These are phyloP conservation scores for Tetranychus piercei DNA, from an alignment of 2,888 invertebrate genomes.

Conservation along the genomic window DNA sequence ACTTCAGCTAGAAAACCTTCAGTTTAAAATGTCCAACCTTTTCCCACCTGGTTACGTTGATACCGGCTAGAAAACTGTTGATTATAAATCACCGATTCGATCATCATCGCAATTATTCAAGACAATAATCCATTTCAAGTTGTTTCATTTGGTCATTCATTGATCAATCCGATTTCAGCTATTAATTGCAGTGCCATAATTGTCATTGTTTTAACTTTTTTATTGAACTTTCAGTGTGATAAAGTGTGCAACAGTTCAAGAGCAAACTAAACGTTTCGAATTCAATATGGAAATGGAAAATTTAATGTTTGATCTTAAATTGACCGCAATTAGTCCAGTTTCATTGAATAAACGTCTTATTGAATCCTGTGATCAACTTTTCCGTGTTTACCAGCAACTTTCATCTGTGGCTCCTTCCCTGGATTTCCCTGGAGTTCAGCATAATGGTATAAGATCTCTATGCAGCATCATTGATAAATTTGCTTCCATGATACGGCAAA, in stretches of 20 bases:
- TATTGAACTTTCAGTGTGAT: neutral
- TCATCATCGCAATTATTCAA: neutral
- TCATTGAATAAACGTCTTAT: neutral
- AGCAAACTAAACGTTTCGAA: neutral
- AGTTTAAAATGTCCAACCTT: neutral
- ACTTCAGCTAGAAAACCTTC: neutral
- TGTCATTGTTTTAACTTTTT: neutral
- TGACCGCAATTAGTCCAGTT: neutral
- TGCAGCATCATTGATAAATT: neutral
- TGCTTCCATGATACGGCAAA: neutral
- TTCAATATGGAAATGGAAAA: conserved; percentile 5
- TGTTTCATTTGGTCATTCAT: no score
- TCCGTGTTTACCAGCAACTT: neutral
- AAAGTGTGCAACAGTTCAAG: neutral
- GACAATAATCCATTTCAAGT: no score
- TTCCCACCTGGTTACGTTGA: neutral
- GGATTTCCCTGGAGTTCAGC: neutral
- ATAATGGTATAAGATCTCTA: neutral
- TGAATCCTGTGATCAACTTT: neutral
- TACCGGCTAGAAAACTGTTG: neutral
- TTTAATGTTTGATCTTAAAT: neutral
- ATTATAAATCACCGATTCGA: neutral
- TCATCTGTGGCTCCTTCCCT: neutral
- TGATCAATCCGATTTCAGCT: neutral
- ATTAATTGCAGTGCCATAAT: neutral